Evolutionary conservation across 2,888 invertebrate species (phyloP), one percentile per base, ranked within the genome.

Genomic region (Zhuqinia jingwanae): DNA sequence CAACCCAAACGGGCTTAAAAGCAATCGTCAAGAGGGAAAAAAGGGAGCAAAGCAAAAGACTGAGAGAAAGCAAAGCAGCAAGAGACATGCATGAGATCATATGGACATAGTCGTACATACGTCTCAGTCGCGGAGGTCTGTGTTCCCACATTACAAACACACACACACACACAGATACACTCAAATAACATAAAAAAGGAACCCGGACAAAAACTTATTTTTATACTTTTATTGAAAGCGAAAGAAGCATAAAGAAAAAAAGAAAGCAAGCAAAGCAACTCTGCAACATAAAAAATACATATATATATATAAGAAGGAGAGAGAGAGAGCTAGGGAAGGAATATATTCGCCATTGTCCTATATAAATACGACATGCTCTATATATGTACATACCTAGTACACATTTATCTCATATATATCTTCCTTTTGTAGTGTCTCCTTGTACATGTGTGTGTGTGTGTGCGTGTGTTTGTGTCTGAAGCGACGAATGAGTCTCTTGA

Each of bases 1-100:
- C 87, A 87, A 78, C 82, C 78, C 60, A 87, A 87, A 78, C 73
- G 82, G 83, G 83, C 87, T 82, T 87, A 86, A 85, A 81, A 85
- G 82, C 85, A 73, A 85, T 85, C 85, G 88, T 88, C 88, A 77
- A 82, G 86, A 76, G 75, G 36, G 36, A 36, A 77, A 65, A 65
- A 65, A 17, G 27, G 70, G 8, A 63, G 36, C 65, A 53, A 36
- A 20, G 36, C 17, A 78, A 58, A 25, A 17, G 47, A 58, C 22
- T 47, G 15, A 78, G 63, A 73, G 63, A 63, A 25, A 25, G 20
- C n/a, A n/a, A n/a, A n/a, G n/a, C n/a, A n/a, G n/a, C n/a, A n/a
- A 30, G 27, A 73, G 73, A 73, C 73, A 50, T 73, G 53, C 73
- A 73, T 42, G 65, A 17, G 36, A 65, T 65, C 42, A 8, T 45